Percentiles rank a stretch among this genome's conserved stretches.
These are phyloP conservation scores for Cynocephalus volans DNA, from an alignment of 2,113 vertebrate species.

Conservation along the genomic window DNA sequence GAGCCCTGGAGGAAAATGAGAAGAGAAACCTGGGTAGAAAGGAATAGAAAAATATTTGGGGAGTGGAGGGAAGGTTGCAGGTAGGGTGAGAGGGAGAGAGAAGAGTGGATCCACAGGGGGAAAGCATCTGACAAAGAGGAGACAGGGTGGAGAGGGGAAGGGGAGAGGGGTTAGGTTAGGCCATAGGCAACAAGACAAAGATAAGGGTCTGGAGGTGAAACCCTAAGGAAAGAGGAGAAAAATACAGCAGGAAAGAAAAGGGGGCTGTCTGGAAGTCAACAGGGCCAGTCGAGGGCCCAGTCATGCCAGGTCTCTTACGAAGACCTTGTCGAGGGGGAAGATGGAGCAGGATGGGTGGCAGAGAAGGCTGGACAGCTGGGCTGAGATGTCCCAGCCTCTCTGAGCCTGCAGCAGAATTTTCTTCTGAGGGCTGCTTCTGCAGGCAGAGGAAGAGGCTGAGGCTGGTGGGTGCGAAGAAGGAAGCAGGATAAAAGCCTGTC, in stretches of 20 bases:
- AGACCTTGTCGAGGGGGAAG: background rate
- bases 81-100: background rate
- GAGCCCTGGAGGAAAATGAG: background rate
- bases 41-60: background rate
- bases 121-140: background rate
- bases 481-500: conserved; percentile 49
- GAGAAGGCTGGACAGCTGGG: background rate
- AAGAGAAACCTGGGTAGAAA: background rate
- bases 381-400: background rate
- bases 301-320: background rate
- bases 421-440: conserved; percentile 47
- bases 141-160: background rate
- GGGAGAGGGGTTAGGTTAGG: background rate
- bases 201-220: background rate
- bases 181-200: background rate
- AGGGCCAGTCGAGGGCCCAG: background rate
- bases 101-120: background rate
- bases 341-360: background rate
- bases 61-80: background rate
- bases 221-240: background rate
- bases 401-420: background rate
- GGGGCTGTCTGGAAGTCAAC: background rate
- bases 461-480: conserved; percentile 36
- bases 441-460: conserved; percentile 36
- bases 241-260: background rate